Evolutionary conservation across 2,113 vertebrate genomes (phyloP).

Genomic region (Tenrec ecaudatus): DNA sequence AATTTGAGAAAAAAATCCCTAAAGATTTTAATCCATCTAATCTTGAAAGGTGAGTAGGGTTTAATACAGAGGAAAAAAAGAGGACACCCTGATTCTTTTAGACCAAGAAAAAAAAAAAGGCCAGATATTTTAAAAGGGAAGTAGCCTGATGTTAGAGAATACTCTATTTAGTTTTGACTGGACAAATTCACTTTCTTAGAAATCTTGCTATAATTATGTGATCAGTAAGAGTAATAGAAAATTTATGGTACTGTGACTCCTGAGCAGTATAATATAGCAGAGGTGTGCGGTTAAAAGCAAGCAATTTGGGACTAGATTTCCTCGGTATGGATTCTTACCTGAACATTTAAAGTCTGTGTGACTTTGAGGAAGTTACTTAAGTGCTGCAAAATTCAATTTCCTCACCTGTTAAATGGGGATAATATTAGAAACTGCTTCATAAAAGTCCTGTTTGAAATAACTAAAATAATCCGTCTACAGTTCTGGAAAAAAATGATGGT

Average conservation of each 20-base stretch:
- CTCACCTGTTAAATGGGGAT: neutral
- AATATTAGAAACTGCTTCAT: neutral
- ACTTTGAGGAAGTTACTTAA: neutral
- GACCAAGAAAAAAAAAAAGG: neutral
- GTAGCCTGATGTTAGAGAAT: neutral
- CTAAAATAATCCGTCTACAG: neutral
- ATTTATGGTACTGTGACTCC: constrained; percentile 6
- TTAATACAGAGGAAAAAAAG: neutral
- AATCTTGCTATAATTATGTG: neutral
- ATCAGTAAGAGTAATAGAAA: neutral
- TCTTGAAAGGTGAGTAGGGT: neutral
- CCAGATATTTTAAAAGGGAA: neutral
- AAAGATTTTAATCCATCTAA: neutral
- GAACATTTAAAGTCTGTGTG: neutral
- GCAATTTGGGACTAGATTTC: neutral
- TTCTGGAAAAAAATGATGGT: neutral
- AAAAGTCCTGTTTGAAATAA: neutral
- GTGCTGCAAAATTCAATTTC: neutral
- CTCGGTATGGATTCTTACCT: neutral
- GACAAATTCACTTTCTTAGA: neutral
- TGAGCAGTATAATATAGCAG: neutral
- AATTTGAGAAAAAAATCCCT: neutral
- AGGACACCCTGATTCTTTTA: neutral
- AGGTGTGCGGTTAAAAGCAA: neutral
- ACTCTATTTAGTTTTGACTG: neutral